Evolutionary conservation across 2,888 invertebrate species (phyloP), one percentile per base, ranked within the genome.

Genomic region (Tetheella fluctuosa): DNA sequence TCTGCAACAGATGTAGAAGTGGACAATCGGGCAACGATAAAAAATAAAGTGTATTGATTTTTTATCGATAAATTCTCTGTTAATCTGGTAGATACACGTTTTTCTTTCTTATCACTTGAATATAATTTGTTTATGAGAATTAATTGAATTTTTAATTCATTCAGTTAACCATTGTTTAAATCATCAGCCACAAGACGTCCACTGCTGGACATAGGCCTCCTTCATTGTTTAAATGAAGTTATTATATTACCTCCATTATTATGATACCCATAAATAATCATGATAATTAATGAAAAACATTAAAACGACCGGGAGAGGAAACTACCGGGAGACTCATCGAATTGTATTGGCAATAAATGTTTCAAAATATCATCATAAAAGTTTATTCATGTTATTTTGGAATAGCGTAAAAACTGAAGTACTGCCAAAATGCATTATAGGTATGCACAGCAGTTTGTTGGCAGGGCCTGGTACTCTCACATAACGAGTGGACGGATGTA

Each of bases 381-480:
- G 42, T 42, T 39, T 42, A 17, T 42, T 42, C n/a, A 15, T 42
- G 17, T 42, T 42, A 10, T 42, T 7, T 42, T 15, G 37, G 13
- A 5, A 1, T n/a, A n/a, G 42, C 2, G 17, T 17, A 17, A 17
- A 42, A 15, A 42, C 5, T 42, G 42, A 42, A 15, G 17, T 17
- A 6, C 42, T 17, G 42, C 42, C 42, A 42, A 42, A 37, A 42
- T 42, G 42, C 42, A 42, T 42, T 17, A 42, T 42, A 30, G 30
- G 30, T 8, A 42, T 42, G 42, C 7, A 37, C 2, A 17, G 17
- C 42, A 42, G 17, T 42, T n/a, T 42, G 42, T 42, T 17, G 42
- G 42, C n/a, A n/a, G n/a, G 42, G 1, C 17, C n/a, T 17, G 30
- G n/a, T n/a, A 39, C 15, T 6, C 0, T n/a, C 37, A 15, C 37